Evolutionary conservation across 2,888 invertebrate species (phyloP), one percentile per base, ranked within the genome.

Genomic region (Epiblema foenella): DNA sequence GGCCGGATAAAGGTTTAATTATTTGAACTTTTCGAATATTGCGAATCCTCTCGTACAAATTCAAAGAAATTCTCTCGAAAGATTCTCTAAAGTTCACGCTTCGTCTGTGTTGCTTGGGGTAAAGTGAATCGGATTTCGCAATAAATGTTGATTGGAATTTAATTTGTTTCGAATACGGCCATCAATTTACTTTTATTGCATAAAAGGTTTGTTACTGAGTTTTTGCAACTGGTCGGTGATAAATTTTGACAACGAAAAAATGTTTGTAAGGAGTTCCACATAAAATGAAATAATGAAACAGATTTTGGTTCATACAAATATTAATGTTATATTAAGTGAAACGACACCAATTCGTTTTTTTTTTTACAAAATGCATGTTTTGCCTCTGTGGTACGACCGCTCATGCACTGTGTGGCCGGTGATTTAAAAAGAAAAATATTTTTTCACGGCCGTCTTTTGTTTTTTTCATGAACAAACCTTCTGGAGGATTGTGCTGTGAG

Each of bases 1-100:
- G 83, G 84, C 80, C 77, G 86, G 86, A 88, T 88, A 88, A 89
- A 89, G 87, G 86, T 81, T 87, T 89, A 84, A 90, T 89, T 89
- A 87, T 89, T 86, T 84, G 82, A 87, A 90, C 86, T 89, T 85
- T 69, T 58, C 49, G 24, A 64, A 39, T 42, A 52, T 33, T 54
- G 42, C 12, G 24, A 68, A 68, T 49, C 54, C 46, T 56, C 17
- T 11, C 10, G 2, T 18, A 7, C 3, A 54, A 46, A 54, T 39
- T 69, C 33, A 63, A 69, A 29, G 54, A 59, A 52, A 46, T 7
- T 59, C 39, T 5, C 46, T 29, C 51, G 24, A 24, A 58, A 65
- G 42, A 69, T 59, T 52, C 46, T 54, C 69, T 70, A 46, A 42
- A 69, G 42, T 59, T 59, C 37, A 70, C 52, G 69, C 59, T 24